Conservation (phyloP, 2,113 vertebrate species). For the Corythoichthys intestinalis region DNA sequence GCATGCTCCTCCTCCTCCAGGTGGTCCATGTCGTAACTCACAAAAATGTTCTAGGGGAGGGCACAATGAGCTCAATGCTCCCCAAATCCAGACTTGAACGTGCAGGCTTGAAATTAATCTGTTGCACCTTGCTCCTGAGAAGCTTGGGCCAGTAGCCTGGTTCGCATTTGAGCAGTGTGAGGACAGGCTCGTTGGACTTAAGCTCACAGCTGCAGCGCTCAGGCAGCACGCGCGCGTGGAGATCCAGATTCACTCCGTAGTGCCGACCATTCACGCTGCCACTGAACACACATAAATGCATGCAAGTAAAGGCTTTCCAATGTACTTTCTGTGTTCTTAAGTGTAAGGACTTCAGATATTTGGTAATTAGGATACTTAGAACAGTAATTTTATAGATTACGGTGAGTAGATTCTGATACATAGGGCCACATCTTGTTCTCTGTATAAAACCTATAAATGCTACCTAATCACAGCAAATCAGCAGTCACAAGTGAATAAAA, state of each 20-base stretch:
- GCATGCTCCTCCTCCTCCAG: constrained; percentile 48
- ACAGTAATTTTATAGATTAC: neutral
- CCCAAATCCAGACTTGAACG: no score
- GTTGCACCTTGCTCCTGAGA: constrained; percentile 56
- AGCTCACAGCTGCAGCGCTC: constrained; percentile 61
- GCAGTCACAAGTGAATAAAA: no score
- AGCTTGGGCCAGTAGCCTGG: constrained; percentile 55
- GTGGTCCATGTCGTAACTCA: constrained; percentile 65
- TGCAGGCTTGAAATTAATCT: neutral
- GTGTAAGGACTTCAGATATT: neutral
- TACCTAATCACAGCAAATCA: no score
- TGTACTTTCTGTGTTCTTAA: neutral
- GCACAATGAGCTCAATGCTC: neutral
- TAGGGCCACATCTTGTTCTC: no score
- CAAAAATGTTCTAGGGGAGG: constrained; percentile 61
- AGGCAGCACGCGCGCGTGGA: constrained; percentile 30
- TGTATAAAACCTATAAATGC: no score
- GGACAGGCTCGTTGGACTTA: constrained; percentile 63
- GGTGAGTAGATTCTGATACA: neutral
- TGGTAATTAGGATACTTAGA: no score
- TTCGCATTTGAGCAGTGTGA: constrained; percentile 61
- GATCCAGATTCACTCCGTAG: constrained; percentile 59
- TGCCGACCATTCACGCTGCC: constrained; percentile 35
- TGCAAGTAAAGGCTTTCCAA: neutral
- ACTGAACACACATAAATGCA: constrained; percentile 34